These are phyloP conservation scores for Phortica magna DNA, from an alignment of 2,888 invertebrate genomes.

Conservation along the genomic window DNA sequence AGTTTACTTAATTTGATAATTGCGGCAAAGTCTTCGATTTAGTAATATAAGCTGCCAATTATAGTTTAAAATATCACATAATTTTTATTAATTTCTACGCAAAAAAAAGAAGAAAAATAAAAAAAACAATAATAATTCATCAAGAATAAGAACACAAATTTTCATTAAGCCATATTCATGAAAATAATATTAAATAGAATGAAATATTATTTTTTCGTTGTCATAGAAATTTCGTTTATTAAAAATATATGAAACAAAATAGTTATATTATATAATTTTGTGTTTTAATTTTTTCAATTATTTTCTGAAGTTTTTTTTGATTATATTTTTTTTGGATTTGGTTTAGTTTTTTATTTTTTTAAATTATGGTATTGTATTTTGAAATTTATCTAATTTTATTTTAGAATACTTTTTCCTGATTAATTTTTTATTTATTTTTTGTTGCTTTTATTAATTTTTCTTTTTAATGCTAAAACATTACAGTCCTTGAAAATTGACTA, in stretches of 20 bases:
- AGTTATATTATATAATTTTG: background rate
- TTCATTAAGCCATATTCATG: slow-evolving; percentile 17
- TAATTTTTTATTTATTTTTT: background rate
- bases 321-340: too few species aligned
- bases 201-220: slow-evolving; percentile 22
- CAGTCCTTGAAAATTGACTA: slow-evolving; percentile 40
- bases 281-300: background rate
- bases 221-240: slow-evolving; percentile 25
- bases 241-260: slow-evolving; percentile 22
- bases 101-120: background rate
- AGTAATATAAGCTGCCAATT: slow-evolving; percentile 18
- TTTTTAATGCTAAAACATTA: slow-evolving; percentile 40
- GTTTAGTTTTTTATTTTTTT: slow-evolving; percentile 15
- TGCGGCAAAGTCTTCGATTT: slow-evolving; percentile 39
- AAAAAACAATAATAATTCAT: too few species aligned
- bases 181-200: slow-evolving; percentile 1
- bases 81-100: background rate
- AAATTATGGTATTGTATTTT: too few species aligned
- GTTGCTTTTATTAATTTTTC: slow-evolving; percentile 26
- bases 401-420: slow-evolving; percentile 5
- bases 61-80: background rate
- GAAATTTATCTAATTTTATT: too few species aligned
- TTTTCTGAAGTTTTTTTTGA: slow-evolving; percentile 11
- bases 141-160: background rate
- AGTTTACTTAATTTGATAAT: slow-evolving; percentile 27